phyloP scores from a whole-genome alignment of 1,140 invertebrate species.

The Wiebesia pumilae region DNA sequence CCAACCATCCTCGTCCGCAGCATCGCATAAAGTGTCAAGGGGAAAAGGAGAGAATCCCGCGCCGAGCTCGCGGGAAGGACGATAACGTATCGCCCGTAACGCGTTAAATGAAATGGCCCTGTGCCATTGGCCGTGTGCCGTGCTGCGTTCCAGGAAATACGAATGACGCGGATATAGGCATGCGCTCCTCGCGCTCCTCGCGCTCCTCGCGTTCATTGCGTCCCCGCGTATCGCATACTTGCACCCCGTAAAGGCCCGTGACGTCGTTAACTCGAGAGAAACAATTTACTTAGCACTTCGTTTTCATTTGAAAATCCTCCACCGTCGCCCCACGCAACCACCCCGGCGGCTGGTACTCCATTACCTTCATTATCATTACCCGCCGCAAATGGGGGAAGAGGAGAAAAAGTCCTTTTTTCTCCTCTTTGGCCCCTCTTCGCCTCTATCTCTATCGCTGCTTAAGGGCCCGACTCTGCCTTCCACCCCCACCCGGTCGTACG shows the following conservation, averaged over 20 bases:
- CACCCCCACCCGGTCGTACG: not conserved
- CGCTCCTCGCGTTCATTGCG: not conserved
- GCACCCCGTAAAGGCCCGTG: conserved; percentile 2
- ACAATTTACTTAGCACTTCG: conserved; percentile 45
- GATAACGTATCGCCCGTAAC: conserved; percentile 38
- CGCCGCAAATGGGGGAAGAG: not conserved
- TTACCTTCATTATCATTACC: conserved; percentile 34
- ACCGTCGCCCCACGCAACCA: too few species aligned
- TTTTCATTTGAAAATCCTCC: conserved; percentile 29
- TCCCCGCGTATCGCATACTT: conserved; percentile 3
- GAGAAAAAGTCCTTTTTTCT: not conserved
- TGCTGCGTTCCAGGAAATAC: conserved; percentile 24
- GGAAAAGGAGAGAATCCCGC: conserved; percentile 17
- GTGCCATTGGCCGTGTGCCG: conserved; percentile 7
- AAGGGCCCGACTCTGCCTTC: not conserved
- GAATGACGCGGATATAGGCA: conserved; percentile 1
- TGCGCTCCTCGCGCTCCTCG: not conserved
- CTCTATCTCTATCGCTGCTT: not conserved
- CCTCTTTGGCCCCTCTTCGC: not conserved
- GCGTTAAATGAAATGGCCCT: conserved; percentile 41
- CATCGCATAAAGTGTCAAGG: not conserved
- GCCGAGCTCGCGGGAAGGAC: not conserved
- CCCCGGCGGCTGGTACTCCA: too few species aligned
- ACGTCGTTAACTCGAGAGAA: conserved; percentile 37
- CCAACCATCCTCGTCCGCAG: not conserved